Conservation (phyloP, 2,797 vertebrate genomes). For the Silurus aristotelis region DNA sequence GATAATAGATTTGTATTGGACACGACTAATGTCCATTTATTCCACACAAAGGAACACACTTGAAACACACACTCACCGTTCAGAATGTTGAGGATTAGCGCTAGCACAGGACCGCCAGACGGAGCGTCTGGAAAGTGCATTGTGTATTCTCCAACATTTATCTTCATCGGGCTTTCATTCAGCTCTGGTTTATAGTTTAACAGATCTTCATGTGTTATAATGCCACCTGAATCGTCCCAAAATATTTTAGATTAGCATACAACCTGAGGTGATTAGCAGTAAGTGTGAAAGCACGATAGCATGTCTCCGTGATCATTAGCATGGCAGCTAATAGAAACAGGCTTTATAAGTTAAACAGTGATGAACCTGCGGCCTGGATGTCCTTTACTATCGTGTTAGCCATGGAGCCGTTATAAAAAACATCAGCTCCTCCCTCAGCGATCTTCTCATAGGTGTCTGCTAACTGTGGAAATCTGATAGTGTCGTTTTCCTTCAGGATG, state of each 20-base stretch:
- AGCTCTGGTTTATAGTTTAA: conserved; percentile 79
- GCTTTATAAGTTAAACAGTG: background rate
- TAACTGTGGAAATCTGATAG: conserved; percentile 72
- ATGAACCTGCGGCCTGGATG: conserved; percentile 81
- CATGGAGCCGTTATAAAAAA: conserved; percentile 78
- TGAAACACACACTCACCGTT: conserved; percentile 79
- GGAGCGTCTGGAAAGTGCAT: conserved; percentile 85
- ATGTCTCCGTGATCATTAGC: background rate
- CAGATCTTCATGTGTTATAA: conserved; percentile 86
- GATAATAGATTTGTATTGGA: background rate
- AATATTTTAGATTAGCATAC: conserved; percentile 15
- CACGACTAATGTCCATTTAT: background rate
- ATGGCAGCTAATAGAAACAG: background rate
- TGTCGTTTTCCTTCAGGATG: conserved; percentile 81
- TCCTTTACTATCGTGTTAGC: conserved; percentile 85
- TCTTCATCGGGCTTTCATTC: conserved; percentile 78
- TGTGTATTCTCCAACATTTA: conserved; percentile 81
- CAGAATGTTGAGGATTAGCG: conserved; percentile 92
- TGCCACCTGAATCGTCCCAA: conserved; percentile 78
- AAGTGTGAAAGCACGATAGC: background rate
- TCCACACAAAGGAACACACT: background rate
- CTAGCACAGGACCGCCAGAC: conserved; percentile 89
- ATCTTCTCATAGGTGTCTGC: conserved; percentile 79
- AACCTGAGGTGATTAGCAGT: background rate
- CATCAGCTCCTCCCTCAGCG: conserved; percentile 77